These are phyloP conservation scores for Aphrocallistes beatrix DNA, from an alignment of 37 sponge, comb jelly and placozoan species.

Conservation along the genomic window DNA sequence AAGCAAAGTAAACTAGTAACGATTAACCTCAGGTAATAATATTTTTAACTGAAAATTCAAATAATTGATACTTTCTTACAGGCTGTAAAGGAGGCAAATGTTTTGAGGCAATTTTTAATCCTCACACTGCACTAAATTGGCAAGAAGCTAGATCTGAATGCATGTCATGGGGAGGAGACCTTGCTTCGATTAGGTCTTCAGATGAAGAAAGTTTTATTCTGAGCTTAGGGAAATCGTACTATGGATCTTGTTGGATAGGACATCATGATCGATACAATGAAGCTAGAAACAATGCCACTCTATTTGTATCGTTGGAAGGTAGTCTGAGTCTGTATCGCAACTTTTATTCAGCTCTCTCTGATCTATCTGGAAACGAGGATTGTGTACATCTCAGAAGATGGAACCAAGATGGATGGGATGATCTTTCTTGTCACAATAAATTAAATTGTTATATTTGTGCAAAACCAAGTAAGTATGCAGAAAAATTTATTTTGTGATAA, in stretches of 20 bases:
- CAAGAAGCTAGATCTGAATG: neutral
- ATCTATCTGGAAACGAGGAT: neutral
- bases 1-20: too few species aligned
- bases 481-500: too few species aligned
- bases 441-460: neutral
- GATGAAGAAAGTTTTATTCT: neutral
- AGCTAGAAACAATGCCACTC: neutral
- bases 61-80: too few species aligned
- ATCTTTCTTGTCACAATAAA: neutral
- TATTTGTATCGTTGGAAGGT: neutral
- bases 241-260: neutral
- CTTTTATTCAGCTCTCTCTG: neutral
- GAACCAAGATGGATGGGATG: neutral
- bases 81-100: neutral
- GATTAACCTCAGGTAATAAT: too few species aligned
- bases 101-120: neutral
- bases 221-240: neutral
- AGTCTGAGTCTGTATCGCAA: neutral
- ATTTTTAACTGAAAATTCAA: too few species aligned
- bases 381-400: neutral
- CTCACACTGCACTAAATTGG: neutral
- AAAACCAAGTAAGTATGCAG: neutral
- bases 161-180: neutral
- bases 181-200: neutral
- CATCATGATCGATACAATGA: neutral